Conservation (phyloP, 2,888 invertebrate species). For the Ashinkailepas kermadecensis region DNA sequence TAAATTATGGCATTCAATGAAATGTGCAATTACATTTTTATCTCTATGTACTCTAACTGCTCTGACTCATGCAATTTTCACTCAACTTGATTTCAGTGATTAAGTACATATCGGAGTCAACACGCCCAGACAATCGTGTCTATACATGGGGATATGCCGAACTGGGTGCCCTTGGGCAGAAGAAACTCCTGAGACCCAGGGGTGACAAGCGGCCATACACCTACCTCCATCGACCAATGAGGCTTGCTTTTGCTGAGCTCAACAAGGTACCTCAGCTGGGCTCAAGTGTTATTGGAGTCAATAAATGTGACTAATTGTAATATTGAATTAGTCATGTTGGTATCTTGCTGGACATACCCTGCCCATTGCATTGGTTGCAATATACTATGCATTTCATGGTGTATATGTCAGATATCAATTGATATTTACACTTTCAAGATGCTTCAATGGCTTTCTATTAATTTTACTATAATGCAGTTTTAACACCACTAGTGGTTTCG, state of each 20-base stretch:
- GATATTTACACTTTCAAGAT: background rate
- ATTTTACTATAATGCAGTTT: too few relatives aligned
- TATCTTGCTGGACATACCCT: too few relatives aligned
- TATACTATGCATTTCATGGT: too few relatives aligned
- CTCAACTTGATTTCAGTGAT: background rate
- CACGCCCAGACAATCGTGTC: background rate
- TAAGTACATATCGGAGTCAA: background rate
- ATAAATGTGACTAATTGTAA: background rate
- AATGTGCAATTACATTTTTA: too few relatives aligned
- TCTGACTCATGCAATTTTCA: too few relatives aligned
- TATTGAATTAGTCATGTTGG: background rate
- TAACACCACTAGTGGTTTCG: too few relatives aligned
- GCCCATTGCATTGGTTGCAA: too few relatives aligned
- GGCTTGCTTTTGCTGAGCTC: background rate
- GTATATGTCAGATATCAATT: background rate
- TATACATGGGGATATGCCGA: constrained; percentile 16
- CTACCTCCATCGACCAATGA: constrained; percentile 3
- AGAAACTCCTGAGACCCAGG: background rate
- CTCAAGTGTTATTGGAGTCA: too few relatives aligned
- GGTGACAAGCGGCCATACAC: too few relatives aligned
- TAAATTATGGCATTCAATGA: too few relatives aligned
- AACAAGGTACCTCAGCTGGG: background rate
- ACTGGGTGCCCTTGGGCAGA: background rate
- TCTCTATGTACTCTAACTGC: too few relatives aligned
- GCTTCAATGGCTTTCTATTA: constrained; percentile 19